Percentiles rank a stretch among this genome's conserved stretches.
Evolutionary conservation across 2,113 vertebrate species (phyloP).

Genomic region (Cairina moschata): DNA sequence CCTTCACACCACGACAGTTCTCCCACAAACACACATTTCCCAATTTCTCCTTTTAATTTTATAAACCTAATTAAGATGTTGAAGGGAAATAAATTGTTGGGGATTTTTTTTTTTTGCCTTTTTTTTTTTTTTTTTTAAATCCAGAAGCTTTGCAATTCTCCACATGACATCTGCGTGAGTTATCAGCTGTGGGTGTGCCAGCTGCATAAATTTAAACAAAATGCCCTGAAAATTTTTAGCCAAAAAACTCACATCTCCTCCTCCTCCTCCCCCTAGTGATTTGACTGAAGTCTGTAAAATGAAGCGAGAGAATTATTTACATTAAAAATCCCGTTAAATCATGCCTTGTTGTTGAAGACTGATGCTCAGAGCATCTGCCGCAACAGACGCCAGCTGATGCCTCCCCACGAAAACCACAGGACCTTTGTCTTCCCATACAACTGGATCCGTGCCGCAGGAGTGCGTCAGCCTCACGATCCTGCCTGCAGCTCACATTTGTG

Average conservation of each 20-base stretch:
- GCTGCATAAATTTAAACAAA: slow-evolving; percentile 46
- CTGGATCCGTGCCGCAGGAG: slow-evolving; percentile 47
- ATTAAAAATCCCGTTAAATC: slow-evolving; percentile 49
- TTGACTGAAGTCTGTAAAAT: not conserved
- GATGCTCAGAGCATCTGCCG: slow-evolving; percentile 46
- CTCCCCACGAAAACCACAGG: slow-evolving; percentile 49
- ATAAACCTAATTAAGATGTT: slow-evolving; percentile 48
- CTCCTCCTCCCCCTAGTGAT: not conserved
- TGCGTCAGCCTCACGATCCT: slow-evolving; percentile 16
- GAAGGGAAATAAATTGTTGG: slow-evolving; percentile 16
- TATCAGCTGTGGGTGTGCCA: slow-evolving; percentile 47
- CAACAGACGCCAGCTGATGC: slow-evolving; percentile 37
- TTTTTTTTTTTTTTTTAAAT: not conserved
- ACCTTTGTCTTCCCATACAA: slow-evolving; percentile 50
- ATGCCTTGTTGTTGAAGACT: slow-evolving; percentile 17
- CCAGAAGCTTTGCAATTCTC: slow-evolving; percentile 29
- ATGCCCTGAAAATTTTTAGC: not conserved
- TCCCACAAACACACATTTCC: not conserved
- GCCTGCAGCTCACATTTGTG: not conserved
- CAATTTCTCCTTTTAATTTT: slow-evolving; percentile 18
- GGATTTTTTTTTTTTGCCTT: not conserved
- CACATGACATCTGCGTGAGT: slow-evolving; percentile 18
- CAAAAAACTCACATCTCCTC: not conserved
- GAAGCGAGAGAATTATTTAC: not conserved
- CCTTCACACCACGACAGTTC: not conserved